phyloP scores from a whole-genome alignment of 2,888 invertebrate species.

The Cantharis flavilabris region DNA sequence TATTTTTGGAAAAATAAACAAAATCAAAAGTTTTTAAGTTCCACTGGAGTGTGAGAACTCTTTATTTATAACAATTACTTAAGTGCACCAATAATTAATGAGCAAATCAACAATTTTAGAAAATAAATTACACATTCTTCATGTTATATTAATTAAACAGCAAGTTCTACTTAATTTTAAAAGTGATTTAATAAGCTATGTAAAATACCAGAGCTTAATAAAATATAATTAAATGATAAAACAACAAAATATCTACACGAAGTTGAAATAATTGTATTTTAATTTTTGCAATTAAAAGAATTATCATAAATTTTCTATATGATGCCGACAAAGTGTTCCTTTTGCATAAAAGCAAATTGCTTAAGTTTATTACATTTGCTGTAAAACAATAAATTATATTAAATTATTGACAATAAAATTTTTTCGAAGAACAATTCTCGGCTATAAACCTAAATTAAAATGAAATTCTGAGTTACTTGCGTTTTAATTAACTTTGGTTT shows the following conservation, averaged over 20 bases:
- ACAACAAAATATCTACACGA: not conserved
- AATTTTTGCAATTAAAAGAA: not conserved
- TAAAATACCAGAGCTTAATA: not conserved
- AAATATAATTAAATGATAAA: not conserved
- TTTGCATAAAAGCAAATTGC: not conserved
- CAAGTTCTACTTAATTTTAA: not conserved
- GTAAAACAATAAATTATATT: not conserved
- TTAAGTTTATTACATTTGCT: not conserved
- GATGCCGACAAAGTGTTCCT: not conserved
- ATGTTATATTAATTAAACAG: not conserved
- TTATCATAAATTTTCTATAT: not conserved
- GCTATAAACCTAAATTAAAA: not conserved
- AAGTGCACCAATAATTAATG: not conserved
- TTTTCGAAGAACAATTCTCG: not conserved
- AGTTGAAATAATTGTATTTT: not conserved
- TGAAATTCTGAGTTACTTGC: not conserved
- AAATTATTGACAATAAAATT: not conserved
- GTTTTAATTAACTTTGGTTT: not conserved
- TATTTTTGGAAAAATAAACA: not conserved
- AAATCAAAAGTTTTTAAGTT: not conserved
- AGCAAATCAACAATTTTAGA: not conserved
- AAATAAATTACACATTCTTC: not conserved
- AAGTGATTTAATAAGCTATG: not conserved
- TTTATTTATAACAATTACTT: not conserved
- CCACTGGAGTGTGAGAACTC: not conserved